Conservation (phyloP, 2,113 vertebrate genomes). For the Sebastes schlegelii region DNA sequence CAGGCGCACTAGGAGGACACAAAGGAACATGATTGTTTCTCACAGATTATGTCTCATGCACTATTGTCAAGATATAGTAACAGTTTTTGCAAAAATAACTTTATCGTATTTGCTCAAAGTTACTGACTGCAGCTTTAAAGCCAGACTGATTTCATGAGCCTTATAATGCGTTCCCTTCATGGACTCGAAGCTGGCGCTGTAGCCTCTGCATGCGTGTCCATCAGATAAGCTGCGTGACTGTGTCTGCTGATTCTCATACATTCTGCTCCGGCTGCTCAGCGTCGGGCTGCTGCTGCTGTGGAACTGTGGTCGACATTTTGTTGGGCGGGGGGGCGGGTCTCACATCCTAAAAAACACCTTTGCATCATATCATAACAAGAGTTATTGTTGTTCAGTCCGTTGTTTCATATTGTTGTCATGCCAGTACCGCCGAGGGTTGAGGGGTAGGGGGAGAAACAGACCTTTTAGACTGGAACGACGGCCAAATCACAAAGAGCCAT, state of each 20-base stretch:
- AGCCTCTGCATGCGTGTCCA: constrained; percentile 44
- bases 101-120: too few relatives aligned
- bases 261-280: constrained; percentile 21
- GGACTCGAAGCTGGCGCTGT: constrained; percentile 2
- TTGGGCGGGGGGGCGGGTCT: constrained; percentile 19
- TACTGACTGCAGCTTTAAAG: background rate
- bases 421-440: constrained; percentile 61
- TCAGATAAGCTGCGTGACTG: constrained; percentile 61
- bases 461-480: constrained; percentile 74
- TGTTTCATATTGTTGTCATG: constrained; percentile 75
- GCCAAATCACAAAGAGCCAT: constrained; percentile 86
- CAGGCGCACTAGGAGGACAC: too few relatives aligned
- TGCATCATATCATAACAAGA: constrained; percentile 67
- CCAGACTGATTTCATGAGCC: constrained; percentile 36
- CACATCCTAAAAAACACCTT: constrained; percentile 44
- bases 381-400: constrained; percentile 63
- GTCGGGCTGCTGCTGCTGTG: background rate
- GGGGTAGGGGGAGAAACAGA: constrained; percentile 61
- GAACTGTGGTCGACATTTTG: constrained; percentile 54
- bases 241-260: constrained; percentile 61
- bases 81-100: too few relatives aligned
- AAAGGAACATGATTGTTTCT: too few relatives aligned
- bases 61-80: too few relatives aligned
- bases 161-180: constrained; percentile 36
- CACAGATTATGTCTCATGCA: too few relatives aligned